These are phyloP conservation scores for Dryobotodes eremita DNA, from an alignment of 2,888 invertebrate species.

Conservation along the genomic window DNA sequence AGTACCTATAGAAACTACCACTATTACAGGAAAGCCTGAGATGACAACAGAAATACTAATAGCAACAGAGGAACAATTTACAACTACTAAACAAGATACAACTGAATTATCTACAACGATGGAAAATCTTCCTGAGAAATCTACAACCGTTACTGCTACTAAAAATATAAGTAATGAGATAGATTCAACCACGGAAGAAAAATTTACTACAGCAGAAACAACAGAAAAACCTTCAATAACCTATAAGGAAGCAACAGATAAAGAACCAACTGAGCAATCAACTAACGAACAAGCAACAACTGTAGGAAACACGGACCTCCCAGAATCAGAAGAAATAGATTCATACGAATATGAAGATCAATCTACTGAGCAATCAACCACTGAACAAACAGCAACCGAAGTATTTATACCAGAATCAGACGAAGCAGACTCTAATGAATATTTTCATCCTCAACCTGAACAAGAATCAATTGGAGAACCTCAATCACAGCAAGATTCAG, in stretches of 20 bases:
- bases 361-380: neutral
- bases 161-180: neutral
- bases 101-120: neutral
- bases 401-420: neutral
- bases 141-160: neutral
- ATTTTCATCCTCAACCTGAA: neutral
- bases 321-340: neutral
- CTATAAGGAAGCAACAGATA: neutral
- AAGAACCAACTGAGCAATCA: neutral
- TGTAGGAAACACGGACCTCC: neutral
- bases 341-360: neutral
- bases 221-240: neutral
- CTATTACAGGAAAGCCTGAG: too few relatives aligned
- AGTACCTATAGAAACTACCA: neutral
- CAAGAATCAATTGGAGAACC: neutral
- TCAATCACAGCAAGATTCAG: neutral
- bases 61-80: neutral
- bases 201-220: neutral
- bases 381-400: neutral
- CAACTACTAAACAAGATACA: neutral
- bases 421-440: neutral
- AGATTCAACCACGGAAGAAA: conserved; percentile 1
- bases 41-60: neutral
- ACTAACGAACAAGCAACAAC: neutral
- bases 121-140: neutral